Conservation (phyloP, 2,113 vertebrate species). For the Blennius ocellaris region DNA sequence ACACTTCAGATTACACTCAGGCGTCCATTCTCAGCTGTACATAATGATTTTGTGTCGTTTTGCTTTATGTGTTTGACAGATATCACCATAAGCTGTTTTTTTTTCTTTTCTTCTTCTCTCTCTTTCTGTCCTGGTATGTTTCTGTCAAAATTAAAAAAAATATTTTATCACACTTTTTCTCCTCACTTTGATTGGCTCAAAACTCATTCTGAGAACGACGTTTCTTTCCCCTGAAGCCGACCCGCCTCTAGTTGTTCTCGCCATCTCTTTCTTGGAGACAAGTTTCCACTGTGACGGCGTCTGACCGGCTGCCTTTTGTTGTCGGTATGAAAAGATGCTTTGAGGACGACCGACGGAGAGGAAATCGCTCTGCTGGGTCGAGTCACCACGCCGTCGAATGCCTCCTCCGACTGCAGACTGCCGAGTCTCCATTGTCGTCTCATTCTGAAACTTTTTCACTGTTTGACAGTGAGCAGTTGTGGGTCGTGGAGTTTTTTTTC, state of each 20-base stretch:
- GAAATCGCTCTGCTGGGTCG: neutral
- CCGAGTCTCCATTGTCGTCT: too few species aligned
- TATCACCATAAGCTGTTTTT: slow-evolving; percentile 83
- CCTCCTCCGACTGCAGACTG: too few species aligned
- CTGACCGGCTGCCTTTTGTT: slow-evolving; percentile 10
- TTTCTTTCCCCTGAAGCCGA: too few species aligned
- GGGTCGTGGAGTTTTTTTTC: too few species aligned
- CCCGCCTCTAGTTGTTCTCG: too few species aligned
- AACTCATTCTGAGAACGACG: too few species aligned
- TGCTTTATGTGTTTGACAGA: slow-evolving; percentile 73
- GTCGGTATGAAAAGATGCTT: slow-evolving; percentile 19
- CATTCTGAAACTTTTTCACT: too few species aligned
- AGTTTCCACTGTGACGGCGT: slow-evolving; percentile 3
- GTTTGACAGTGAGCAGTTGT: too few species aligned
- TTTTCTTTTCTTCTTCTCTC: slow-evolving; percentile 40
- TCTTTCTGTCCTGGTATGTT: slow-evolving; percentile 52
- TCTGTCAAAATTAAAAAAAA: slow-evolving; percentile 82
- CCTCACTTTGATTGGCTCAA: neutral
- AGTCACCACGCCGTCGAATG: too few species aligned
- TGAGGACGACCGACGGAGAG: neutral
- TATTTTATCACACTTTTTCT: slow-evolving; percentile 81
- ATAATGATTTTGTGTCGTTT: slow-evolving; percentile 56
- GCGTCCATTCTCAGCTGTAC: slow-evolving; percentile 72
- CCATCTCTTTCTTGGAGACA: neutral
- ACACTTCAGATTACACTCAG: slow-evolving; percentile 52